phyloP scores from a whole-genome alignment of 2,113 vertebrate genomes.

The Ovibos moschatus region DNA sequence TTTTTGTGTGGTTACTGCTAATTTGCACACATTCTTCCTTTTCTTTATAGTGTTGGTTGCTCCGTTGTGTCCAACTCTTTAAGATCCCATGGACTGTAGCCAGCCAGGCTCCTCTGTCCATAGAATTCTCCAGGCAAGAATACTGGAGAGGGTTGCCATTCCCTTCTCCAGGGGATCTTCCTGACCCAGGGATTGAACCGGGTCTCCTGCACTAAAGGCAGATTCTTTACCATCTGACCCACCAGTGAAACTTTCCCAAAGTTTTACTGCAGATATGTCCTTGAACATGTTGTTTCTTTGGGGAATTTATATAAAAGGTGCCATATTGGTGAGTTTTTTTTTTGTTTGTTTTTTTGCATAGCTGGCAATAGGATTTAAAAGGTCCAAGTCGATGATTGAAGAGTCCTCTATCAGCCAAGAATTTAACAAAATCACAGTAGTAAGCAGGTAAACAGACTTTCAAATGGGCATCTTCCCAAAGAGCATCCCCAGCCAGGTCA shows the following conservation, averaged over 20 bases:
- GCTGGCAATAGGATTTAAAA: conserved; percentile 10
- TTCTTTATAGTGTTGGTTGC: background rate
- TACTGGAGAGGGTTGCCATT: background rate
- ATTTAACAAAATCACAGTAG: conserved; percentile 9
- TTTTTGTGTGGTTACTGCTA: background rate
- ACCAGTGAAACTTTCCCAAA: background rate
- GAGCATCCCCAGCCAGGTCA: conserved; percentile 1
- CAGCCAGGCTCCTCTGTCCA: background rate
- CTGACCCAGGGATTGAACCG: background rate
- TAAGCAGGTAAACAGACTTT: conserved; percentile 61
- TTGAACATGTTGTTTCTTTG: background rate
- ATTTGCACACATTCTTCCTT: background rate
- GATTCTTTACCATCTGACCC: background rate
- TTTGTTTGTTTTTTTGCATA: background rate
- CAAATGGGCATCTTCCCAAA: conserved; percentile 45
- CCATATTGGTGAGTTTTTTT: background rate
- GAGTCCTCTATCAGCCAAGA: conserved; percentile 4
- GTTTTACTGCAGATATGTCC: background rate
- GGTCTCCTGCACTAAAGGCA: background rate
- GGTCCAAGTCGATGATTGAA: conserved; percentile 12
- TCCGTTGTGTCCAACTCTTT: background rate
- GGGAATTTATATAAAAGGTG: background rate
- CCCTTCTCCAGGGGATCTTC: background rate
- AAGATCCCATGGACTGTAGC: background rate
- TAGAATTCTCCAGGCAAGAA: background rate